Evolutionary conservation across 2,888 invertebrate species (phyloP), one percentile per base, ranked within the genome.

Genomic region (Nomada goodeniana): DNA sequence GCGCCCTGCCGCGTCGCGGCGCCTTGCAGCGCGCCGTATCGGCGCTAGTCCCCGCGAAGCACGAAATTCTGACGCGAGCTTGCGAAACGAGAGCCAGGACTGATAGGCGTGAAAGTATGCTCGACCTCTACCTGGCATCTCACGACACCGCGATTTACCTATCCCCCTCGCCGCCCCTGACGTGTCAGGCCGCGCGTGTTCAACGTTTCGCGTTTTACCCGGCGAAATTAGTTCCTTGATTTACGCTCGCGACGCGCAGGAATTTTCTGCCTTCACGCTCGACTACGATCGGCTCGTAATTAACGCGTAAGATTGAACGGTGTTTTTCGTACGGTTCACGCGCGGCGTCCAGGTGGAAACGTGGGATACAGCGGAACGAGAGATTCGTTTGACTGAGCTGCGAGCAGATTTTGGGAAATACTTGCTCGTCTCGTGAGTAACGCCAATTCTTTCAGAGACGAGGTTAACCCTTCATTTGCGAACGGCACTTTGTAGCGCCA

Each of bases 31-130:
- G 13, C 13, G 60, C 44, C 52, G 52, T 13, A 57, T 23, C 20
- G 20, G 57, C 57, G 57, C 9, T 20, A 26, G 20, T 13, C 13
- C 57, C 68, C 52, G 52, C 50, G 29, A n/a, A 10, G 57, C 65
- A 77, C 77, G 59, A 76, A 75, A 79, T 80, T 80, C 65, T 63
- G 72, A 71, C 18, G 18, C 29, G 68, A 82, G 77, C 68, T 84
- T 64, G 73, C 60, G 84, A 68, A 84, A 83, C 76, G 44, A 73
- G 72, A 73, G 13, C 50, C 64, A 4, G 53, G 61, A 57, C 73
- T 74, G 84, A 83, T 77, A 74, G 83, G 76, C 84, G 83, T 83
- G 83, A 84, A 83, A 75, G 76, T 77, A 60, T 60, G 29, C 67
- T 42, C 73, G 81, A 82, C 79, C 81, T 79, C 79, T 82, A 23